phyloP scores from a whole-genome alignment of 2,888 invertebrate genomes.

The Patella depressa region DNA sequence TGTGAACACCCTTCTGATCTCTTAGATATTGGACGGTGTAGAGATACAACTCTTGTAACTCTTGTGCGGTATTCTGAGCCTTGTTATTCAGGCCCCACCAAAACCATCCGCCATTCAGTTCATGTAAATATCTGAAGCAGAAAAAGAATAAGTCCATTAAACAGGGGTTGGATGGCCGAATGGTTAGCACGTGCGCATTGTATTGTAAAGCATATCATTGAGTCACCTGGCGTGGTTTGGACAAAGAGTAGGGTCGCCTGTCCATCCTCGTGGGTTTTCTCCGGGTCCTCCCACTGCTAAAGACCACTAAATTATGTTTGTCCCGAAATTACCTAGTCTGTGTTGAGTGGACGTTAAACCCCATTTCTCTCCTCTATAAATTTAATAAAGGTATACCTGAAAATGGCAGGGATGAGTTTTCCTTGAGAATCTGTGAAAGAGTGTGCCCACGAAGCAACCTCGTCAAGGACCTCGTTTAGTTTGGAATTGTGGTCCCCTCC shows the following conservation, averaged over 20 bases:
- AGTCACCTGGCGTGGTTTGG: too few species aligned
- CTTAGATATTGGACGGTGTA: conserved; percentile 35
- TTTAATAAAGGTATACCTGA: conserved; percentile 11
- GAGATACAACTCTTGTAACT: conserved; percentile 34
- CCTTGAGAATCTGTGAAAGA: conserved; percentile 31
- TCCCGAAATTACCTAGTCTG: too few species aligned
- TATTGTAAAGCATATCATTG: too few species aligned
- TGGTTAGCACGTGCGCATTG: too few species aligned
- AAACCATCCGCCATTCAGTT: conserved; percentile 22
- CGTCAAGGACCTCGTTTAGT: conserved; percentile 26
- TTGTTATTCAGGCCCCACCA: not conserved
- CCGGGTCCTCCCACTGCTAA: too few species aligned
- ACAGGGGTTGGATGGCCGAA: too few species aligned
- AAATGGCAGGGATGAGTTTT: conserved; percentile 35
- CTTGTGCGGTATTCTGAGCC: conserved; percentile 29
- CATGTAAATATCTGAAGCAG: conserved; percentile 40
- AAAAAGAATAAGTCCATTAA: not conserved
- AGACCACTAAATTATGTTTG: too few species aligned
- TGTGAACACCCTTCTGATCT: conserved; percentile 36
- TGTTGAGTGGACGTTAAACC: too few species aligned
- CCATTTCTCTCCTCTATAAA: too few species aligned
- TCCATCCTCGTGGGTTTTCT: too few species aligned
- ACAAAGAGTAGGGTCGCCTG: too few species aligned
- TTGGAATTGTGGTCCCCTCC: conserved; percentile 31
- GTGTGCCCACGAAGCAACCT: conserved; percentile 28